These are phyloP conservation scores for Acrossocheilus fasciatus DNA, from an alignment of 2,797 vertebrate species.

Conservation along the genomic window DNA sequence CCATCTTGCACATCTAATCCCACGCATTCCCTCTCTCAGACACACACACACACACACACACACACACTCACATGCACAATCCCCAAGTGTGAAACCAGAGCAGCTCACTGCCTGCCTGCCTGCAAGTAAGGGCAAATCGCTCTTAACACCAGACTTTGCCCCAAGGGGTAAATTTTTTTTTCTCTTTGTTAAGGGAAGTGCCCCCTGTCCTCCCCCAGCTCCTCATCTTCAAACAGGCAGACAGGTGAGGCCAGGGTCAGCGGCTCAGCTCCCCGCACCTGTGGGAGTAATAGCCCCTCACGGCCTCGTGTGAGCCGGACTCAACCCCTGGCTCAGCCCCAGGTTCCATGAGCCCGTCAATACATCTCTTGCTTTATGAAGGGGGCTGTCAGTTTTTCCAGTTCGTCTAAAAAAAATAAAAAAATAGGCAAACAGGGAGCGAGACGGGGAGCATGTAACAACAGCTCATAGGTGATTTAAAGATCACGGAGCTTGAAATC, in stretches of 20 bases:
- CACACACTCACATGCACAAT: slow-evolving; percentile 62
- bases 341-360: slow-evolving; percentile 48
- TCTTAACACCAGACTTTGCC: slow-evolving; percentile 70
- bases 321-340: slow-evolving; percentile 55
- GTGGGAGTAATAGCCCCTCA: slow-evolving; percentile 53
- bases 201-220: slow-evolving; percentile 57
- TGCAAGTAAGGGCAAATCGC: slow-evolving; percentile 72
- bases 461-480: slow-evolving; percentile 59
- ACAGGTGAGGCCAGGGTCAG: slow-evolving; percentile 64
- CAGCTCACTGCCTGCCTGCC: slow-evolving; percentile 63
- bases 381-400: slow-evolving; percentile 34
- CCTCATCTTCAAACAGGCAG: slow-evolving; percentile 62
- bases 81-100: slow-evolving; percentile 76
- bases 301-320: slow-evolving; percentile 28
- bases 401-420: not conserved
- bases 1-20: slow-evolving; percentile 44
- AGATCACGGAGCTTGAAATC: slow-evolving; percentile 36
- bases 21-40: slow-evolving; percentile 44
- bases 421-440: slow-evolving; percentile 43
- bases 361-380: slow-evolving; percentile 58
- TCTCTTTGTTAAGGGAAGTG: slow-evolving; percentile 74
- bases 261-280: slow-evolving; percentile 63
- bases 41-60: slow-evolving; percentile 52
- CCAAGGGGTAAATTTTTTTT: slow-evolving; percentile 69
- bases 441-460: slow-evolving; percentile 53